phyloP scores from a whole-genome alignment of 2,113 vertebrate genomes.

The Archilochus colubris region DNA sequence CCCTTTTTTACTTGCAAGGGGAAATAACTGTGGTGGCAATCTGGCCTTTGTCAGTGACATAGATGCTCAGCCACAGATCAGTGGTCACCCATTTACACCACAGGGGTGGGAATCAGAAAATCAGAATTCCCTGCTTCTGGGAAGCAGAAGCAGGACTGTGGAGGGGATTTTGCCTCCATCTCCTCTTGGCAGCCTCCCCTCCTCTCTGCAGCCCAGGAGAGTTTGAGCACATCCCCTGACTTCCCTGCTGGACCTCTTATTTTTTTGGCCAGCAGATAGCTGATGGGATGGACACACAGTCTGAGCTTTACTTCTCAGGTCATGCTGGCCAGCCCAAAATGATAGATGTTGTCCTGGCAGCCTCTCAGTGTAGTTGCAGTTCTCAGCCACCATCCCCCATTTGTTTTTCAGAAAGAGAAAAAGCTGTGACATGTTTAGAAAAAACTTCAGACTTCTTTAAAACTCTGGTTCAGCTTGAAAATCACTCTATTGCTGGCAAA shows the following conservation, averaged over 20 bases:
- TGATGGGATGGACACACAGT: background rate
- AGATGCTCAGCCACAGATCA: background rate
- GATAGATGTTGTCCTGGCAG: background rate
- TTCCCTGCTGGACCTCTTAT: no score
- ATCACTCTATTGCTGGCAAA: background rate
- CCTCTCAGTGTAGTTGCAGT: background rate
- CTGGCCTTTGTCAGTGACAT: slow-evolving; percentile 32
- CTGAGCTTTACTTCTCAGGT: background rate
- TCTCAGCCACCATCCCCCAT: background rate
- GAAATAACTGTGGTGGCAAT: slow-evolving; percentile 45
- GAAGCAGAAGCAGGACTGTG: background rate
- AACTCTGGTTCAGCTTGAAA: background rate
- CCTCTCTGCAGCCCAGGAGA: background rate
- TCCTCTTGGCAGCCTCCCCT: background rate
- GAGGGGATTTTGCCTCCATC: background rate
- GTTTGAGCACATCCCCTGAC: background rate
- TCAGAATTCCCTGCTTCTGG: no score
- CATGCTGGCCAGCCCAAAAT: fast-evolving
- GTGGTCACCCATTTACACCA: background rate
- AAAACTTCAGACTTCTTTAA: background rate
- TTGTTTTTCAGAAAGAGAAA: background rate
- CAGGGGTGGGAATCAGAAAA: background rate
- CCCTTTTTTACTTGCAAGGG: background rate
- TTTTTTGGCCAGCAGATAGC: background rate
- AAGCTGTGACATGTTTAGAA: background rate